A percentile compares a stretch with the other conserved stretches of the same genome.
Evolutionary conservation across 1,140 invertebrate species (phyloP).

Genomic region (Matsumurasca onukii): DNA sequence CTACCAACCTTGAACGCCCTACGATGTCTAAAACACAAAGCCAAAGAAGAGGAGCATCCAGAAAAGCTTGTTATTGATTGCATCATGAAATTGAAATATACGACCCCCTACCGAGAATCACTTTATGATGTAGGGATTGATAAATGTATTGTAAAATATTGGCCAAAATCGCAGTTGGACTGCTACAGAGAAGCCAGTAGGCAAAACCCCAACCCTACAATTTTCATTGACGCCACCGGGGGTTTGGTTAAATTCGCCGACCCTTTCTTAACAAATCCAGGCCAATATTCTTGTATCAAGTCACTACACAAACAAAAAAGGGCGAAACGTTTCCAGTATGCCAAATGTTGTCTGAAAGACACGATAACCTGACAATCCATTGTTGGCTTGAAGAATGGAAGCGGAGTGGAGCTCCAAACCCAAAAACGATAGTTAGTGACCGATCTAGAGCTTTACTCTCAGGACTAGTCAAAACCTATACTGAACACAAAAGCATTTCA

Average conservation of each 20-base stretch:
- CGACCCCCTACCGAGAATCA: not conserved
- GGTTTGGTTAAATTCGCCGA: constrained; percentile 27
- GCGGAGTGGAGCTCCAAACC: constrained; percentile 34
- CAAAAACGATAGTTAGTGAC: constrained; percentile 38
- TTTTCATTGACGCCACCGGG: constrained; percentile 35
- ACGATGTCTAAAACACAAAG: constrained; percentile 3
- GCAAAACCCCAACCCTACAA: not conserved
- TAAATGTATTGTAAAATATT: constrained; percentile 33
- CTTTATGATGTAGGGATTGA: constrained; percentile 29
- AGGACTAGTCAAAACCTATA: constrained; percentile 24
- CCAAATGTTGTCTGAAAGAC: constrained; percentile 38
- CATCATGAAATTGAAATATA: constrained; percentile 28
- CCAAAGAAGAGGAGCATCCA: not conserved
- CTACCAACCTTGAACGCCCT: too few species aligned
- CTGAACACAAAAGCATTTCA: constrained; percentile 33
- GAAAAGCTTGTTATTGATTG: too few species aligned
- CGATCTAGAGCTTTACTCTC: constrained; percentile 28
- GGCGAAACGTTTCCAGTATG: constrained; percentile 30
- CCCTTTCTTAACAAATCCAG: too few species aligned
- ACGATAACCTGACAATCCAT: constrained; percentile 34
- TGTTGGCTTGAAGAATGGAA: constrained; percentile 39
- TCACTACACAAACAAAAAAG: not conserved
- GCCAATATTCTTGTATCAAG: constrained; percentile 37
- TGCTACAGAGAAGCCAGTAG: constrained; percentile 6
- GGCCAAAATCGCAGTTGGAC: constrained; percentile 35